Evolutionary conservation across 1,140 invertebrate species (phyloP).

Genomic region (Magallana angulata): DNA sequence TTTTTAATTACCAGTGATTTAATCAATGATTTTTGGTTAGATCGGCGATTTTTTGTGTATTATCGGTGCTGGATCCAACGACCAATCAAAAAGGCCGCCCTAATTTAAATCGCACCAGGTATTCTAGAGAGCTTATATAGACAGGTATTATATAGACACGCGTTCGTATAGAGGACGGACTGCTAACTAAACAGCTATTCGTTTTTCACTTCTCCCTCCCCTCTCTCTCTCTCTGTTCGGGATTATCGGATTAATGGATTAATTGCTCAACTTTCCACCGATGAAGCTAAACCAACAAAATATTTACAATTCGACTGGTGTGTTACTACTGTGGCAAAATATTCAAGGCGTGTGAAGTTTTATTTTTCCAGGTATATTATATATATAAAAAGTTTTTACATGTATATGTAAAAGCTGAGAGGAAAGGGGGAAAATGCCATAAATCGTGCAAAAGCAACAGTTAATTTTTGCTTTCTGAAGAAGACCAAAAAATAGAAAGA

Average conservation of each 20-base stretch:
- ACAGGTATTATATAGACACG: conserved; percentile 21
- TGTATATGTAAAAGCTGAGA: conserved; percentile 15
- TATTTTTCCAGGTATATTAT: neutral
- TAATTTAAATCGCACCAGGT: conserved; percentile 35
- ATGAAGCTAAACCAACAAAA: conserved; percentile 32
- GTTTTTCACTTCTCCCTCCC: conserved; percentile 14
- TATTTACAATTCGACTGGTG: conserved; percentile 11
- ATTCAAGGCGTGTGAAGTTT: neutral
- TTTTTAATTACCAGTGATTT: neutral
- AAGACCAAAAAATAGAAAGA: neutral
- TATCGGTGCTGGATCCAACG: neutral
- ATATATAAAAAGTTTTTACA: conserved; percentile 17
- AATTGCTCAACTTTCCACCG: conserved; percentile 13
- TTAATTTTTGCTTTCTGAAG: conserved; percentile 8
- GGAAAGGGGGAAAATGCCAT: conserved; percentile 16
- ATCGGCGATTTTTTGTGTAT: neutral
- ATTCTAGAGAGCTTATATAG: conserved; percentile 32
- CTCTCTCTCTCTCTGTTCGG: conserved; percentile 3
- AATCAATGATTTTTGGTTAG: conserved; percentile 22
- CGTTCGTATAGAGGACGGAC: neutral
- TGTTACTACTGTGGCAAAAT: conserved; percentile 6
- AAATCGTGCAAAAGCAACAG: neutral
- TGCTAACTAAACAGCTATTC: conserved; percentile 27
- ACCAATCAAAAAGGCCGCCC: conserved; percentile 14
- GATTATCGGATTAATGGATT: conserved; percentile 36